Evolutionary conservation across 53 echinoderm and acorn worm species (phyloP), one percentile per base, ranked within the genome.

Genomic region (Luidia sarsii): DNA sequence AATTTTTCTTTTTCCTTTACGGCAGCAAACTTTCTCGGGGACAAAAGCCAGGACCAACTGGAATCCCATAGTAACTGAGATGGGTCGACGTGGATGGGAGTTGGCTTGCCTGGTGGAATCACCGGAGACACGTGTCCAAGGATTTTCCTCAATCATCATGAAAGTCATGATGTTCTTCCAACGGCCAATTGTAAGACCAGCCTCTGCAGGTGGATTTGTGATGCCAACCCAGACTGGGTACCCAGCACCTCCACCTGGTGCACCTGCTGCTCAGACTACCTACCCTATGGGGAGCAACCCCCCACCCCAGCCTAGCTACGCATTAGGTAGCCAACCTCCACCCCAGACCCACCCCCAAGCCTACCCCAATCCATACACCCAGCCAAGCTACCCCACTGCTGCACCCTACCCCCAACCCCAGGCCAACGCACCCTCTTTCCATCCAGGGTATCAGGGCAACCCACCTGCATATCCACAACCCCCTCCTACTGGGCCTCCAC

Each of bases 111-210:
- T 91, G 27, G 82, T 94, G 38, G 86, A 91, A 24, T 91, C 91
- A 0, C 94, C 94, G 10, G 91, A 91, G 16, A 51, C 39, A 20
- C 30, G 28, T 48, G 51, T 60, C 57, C 72, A 66, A 18, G 72
- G 87, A 8, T 82, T 86, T 14, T 25, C 75, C 14, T 22, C 82
- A 13, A 24, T 52, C 3, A 68, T 73, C 56, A 83, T 64, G 4
- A 94, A 91, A n/a, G 43, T 94, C 3, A 79, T 94, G 2, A 79
- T 94, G 68, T 94, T 94, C 89, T 94, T 94, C 39, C 94, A 94
- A 50, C 79, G 94, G 22, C 91, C 68, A 6, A 75, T 94, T 75
- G 57, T 84, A 27, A 60, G 20, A 6, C 36, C 56, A 9, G 41
- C 8, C 1, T 54, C 55, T 37, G 54, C 55, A 18, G 55, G 39